Percentiles rank a stretch among this genome's conserved stretches.
These are phyloP conservation scores for Leptodactylus fallax DNA, from an alignment of 2,797 vertebrate species.

Conservation along the genomic window DNA sequence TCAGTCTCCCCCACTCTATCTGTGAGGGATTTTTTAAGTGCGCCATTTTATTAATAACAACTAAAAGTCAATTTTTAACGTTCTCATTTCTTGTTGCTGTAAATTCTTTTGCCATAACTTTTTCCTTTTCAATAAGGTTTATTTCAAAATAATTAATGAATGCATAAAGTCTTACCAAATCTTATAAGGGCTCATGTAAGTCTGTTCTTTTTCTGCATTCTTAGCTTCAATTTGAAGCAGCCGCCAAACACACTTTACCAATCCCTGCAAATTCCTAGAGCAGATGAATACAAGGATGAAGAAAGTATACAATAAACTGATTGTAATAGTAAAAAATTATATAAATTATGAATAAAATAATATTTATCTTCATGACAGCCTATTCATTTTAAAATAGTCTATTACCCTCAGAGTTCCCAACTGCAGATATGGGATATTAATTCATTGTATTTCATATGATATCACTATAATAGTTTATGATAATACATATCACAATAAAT, in stretches of 20 bases:
- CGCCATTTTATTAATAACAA: too few species aligned
- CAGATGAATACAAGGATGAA: slow-evolving; percentile 42
- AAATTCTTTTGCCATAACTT: too few species aligned
- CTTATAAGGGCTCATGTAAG: slow-evolving; percentile 74
- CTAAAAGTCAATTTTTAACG: too few species aligned
- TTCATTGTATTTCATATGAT: background rate
- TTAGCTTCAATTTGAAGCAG: slow-evolving; percentile 87
- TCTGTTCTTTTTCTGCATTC: slow-evolving; percentile 70
- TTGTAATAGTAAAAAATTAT: background rate
- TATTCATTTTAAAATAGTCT: background rate
- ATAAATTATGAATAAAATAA: background rate
- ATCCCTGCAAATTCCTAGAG: slow-evolving; percentile 87
- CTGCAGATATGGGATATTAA: background rate
- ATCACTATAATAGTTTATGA: too few species aligned
- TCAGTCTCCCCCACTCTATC: too few species aligned
- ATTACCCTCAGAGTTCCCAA: background rate
- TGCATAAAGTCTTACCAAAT: slow-evolving; percentile 74
- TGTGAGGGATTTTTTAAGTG: too few species aligned
- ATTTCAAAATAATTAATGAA: background rate
- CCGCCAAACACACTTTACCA: slow-evolving; percentile 85
- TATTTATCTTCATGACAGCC: background rate
- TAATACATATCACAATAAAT: too few species aligned
- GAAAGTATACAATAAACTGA: background rate
- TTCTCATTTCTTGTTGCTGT: too few species aligned
- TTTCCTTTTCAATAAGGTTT: too few species aligned